Base-by-base conservation (phyloP, 2,797 vertebrate species). In the Danio tinwini region DNA sequence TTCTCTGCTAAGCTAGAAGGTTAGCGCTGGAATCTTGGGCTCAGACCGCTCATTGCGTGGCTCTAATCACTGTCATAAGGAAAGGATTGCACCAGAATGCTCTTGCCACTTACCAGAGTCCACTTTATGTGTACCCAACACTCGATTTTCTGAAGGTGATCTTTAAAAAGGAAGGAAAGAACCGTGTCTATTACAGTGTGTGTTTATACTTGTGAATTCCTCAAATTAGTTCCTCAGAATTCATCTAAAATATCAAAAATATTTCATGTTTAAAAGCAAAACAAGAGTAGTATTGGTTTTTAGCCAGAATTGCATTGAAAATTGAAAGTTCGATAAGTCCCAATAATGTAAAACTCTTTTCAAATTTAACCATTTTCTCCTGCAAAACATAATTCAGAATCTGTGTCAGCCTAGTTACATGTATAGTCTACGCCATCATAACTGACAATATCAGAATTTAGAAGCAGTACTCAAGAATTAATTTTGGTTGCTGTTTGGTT, bases 51-150 rank as follows among this genome's bases (percentile, higher is more conserved):
- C 93, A 95, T 96, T 95, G 81, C 85, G 90, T 90, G 91, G 93
- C 87, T 91, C 92, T 98, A 98, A 98, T 97, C 95, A 94, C 90
- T 94, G 94, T 97, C 96, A 98, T 96, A 96, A 93, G 95, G 94
- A 96, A 97, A 86, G 96, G 96, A 96, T 96, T 95, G 94, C 90
- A 90, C 91, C 93, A 13, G 68, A 55, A 58, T 39, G 68, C 40
- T 63, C 58, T 55, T 16, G 93, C 93, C 93, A 93, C 90, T 58
- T 56, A 52, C 19, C 29, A 75, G 55, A 77, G 61, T 17, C 47
- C 62, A 52, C 65, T 68, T 64, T 49, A 71, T 61, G 69, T 68
- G 37, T 62, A 61, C 56, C 49, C 67, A 74, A 79, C 10, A 12
- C 14, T 44, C 42, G 40, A 74, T 17, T 11, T n/a, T 52, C 39